Base-by-base conservation (phyloP, 2,888 invertebrate genomes). In the Eupithecia subfuscata region DNA sequence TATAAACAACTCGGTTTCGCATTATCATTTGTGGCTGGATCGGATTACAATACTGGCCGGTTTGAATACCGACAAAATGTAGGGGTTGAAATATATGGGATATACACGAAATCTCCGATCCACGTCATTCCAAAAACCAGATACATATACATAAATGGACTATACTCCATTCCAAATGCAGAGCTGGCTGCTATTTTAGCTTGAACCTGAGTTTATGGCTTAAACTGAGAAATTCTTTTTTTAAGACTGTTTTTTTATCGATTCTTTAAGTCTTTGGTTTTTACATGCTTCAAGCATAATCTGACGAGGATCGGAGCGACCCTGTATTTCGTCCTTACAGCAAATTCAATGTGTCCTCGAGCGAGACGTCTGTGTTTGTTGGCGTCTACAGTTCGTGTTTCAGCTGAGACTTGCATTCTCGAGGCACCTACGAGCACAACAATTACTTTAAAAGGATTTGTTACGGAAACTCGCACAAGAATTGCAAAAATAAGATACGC, bases 341-440 rank as follows among this genome's bases (percentile, higher is more conserved):
- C 83, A 86, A 84, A 75, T 71, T 69, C 68, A n/a, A 68, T 43
- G 71, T 83, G 80, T 83, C 83, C 82, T 83, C 81, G 80, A 85
- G 83, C 85, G 83, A 86, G 86, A 87, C 88, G 87, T 87, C 85
- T 86, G 83, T 82, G 82, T 77, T 82, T 81, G 78, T 80, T 82
- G 80, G 79, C 81, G 79, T 68, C 76, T 71, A 56, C 60, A 72
- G n/a, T 80, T 78, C 80, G 81, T 83, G 82, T 83, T 84, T 82
- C 80, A 84, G 83, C 82, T 84, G 84, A 84, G 84, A 85, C 80
- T 81, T 80, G 80, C 82, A 81, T 79, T 80, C 80, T 56, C 78
- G 74, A 68, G 60, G 34, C 78, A 77, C 73, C 77, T 79, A 76
- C 76, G 80, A 79, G 79, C 77, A 77, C 74, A 78, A 80, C 79